Conservation (phyloP, 2,888 invertebrate species). For the Sthenelais limicola region DNA sequence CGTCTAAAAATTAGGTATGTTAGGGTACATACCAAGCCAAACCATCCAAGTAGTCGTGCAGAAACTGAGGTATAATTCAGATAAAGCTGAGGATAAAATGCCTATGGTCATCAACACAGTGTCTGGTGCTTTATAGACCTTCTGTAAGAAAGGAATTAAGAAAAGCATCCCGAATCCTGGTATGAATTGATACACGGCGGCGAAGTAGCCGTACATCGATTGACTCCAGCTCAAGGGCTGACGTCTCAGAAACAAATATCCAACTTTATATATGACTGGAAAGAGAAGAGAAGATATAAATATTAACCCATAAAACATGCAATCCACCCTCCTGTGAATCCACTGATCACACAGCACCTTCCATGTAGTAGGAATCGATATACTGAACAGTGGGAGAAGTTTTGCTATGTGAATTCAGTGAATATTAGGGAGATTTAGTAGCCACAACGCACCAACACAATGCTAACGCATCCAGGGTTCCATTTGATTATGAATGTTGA, state of each 20-base stretch:
- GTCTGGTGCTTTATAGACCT: neutral
- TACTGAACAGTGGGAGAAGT: too few relatives aligned
- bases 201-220: slow-evolving; percentile 79
- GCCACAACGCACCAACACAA: too few relatives aligned
- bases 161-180: slow-evolving; percentile 64
- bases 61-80: slow-evolving; percentile 30
- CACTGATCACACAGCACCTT: slow-evolving; percentile 66
- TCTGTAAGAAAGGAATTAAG: slow-evolving; percentile 9
- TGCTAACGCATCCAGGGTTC: too few relatives aligned
- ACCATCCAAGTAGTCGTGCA: slow-evolving; percentile 32
- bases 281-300: slow-evolving; percentile 50
- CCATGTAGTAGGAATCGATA: slow-evolving; percentile 62
- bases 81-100: slow-evolving; percentile 14
- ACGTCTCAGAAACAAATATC: slow-evolving; percentile 82
- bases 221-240: slow-evolving; percentile 82
- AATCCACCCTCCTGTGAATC: slow-evolving; percentile 72
- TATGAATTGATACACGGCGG: slow-evolving; percentile 76
- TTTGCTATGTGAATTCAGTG: too few relatives aligned
- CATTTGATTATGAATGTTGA: too few relatives aligned
- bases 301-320: slow-evolving; percentile 72
- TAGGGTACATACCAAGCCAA: slow-evolving; percentile 12
- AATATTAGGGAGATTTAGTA: too few relatives aligned
- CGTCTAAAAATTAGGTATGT: neutral
- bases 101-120: slow-evolving; percentile 24
- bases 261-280: slow-evolving; percentile 83